Conservation (phyloP, 1,140 invertebrate species). For the Oscheius sp. region DNA sequence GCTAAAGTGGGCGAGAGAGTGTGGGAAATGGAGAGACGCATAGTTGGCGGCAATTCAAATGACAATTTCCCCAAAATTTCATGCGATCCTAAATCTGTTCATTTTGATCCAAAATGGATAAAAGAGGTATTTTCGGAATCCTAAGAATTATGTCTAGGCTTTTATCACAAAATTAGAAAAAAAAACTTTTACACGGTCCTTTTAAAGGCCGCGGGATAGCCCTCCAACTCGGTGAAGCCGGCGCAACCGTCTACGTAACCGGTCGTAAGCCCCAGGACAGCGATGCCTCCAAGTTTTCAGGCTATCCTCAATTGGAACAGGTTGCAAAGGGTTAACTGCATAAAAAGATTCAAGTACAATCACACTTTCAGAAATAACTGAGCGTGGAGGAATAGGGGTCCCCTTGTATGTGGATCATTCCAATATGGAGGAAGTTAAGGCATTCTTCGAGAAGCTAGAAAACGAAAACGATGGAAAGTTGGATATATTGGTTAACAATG, state of each 20-base stretch:
- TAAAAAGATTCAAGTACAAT: too few species aligned
- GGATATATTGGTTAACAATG: conserved; percentile 66
- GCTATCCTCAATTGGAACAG: conserved; percentile 12
- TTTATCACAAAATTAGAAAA: too few species aligned
- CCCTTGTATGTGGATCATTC: conserved; percentile 63
- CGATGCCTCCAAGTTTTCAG: neutral
- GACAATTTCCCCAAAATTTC: too few species aligned
- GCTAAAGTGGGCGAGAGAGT: too few species aligned
- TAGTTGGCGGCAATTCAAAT: too few species aligned
- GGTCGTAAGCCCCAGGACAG: conserved; percentile 29
- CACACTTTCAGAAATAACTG: conserved; percentile 44
- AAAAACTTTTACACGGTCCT: too few species aligned
- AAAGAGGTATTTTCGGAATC: too few species aligned
- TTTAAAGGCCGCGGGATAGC: conserved; percentile 33
- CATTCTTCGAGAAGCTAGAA: conserved; percentile 62
- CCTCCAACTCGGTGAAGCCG: conserved; percentile 35
- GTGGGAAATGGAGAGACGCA: too few species aligned
- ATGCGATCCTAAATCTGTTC: too few species aligned
- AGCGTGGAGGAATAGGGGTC: conserved; percentile 61
- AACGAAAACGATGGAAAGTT: conserved; percentile 62
- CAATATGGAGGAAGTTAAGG: conserved; percentile 62
- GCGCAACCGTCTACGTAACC: conserved; percentile 35
- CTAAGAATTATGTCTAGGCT: too few species aligned
- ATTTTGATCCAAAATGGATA: too few species aligned
- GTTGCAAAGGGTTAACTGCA: conserved; percentile 27